These are phyloP conservation scores for Strix uralensis DNA, from an alignment of 2,113 vertebrate species.

Conservation along the genomic window DNA sequence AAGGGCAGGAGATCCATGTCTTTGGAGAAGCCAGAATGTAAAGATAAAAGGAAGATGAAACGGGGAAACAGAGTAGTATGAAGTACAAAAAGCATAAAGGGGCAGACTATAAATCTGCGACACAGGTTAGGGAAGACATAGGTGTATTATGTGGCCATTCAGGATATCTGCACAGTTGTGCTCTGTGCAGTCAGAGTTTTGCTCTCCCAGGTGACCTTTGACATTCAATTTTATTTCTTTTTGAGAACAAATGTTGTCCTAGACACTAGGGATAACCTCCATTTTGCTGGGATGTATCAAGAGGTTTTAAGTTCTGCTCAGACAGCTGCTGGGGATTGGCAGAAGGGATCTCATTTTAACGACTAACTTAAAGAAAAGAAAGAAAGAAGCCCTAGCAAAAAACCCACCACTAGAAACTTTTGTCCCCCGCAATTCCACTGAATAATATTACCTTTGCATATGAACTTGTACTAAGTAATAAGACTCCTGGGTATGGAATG, in stretches of 20 bases:
- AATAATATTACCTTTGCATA: background rate
- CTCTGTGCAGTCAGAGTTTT: background rate
- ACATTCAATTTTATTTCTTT: background rate
- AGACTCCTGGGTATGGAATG: background rate
- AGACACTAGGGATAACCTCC: background rate
- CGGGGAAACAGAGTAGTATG: background rate
- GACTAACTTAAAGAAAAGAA: background rate
- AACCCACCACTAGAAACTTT: background rate
- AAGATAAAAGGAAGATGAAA: constrained; percentile 1
- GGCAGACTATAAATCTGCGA: background rate
- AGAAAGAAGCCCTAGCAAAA: background rate
- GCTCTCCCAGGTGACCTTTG: background rate
- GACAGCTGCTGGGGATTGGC: background rate
- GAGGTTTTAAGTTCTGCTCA: background rate
- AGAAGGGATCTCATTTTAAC: background rate
- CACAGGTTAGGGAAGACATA: background rate
- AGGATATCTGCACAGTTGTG: background rate
- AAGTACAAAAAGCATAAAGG: background rate
- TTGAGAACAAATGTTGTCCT: background rate
- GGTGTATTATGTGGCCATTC: background rate
- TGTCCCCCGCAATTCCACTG: background rate
- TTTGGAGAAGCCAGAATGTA: background rate
- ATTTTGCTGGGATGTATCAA: background rate
- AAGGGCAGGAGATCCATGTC: background rate
- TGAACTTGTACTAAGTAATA: background rate